Conservation (phyloP, 2,113 vertebrate genomes). For the Garra rufa region DNA sequence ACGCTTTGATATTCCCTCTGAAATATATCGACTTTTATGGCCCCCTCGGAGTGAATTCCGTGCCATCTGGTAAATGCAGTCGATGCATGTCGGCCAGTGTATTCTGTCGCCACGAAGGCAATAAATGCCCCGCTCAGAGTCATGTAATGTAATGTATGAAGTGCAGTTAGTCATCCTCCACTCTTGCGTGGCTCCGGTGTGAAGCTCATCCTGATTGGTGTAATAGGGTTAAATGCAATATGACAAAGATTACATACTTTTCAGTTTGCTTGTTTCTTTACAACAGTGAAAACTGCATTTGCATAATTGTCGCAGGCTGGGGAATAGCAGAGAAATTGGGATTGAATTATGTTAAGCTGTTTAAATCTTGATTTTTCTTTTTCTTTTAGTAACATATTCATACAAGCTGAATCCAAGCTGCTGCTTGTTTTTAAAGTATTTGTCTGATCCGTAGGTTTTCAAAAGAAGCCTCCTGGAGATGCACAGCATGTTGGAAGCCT, state of each 20-base stretch:
- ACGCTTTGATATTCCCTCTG: constrained; percentile 34
- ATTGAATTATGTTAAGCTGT: constrained; percentile 40
- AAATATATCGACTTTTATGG: constrained; percentile 23
- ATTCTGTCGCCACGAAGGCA: constrained; percentile 17
- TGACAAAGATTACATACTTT: constrained; percentile 3
- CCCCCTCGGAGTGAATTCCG: background rate
- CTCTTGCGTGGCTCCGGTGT: background rate
- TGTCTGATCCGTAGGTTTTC: constrained; percentile 6
- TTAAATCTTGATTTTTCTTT: constrained; percentile 26
- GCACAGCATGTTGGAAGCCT: background rate
- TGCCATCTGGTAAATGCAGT: constrained; percentile 28
- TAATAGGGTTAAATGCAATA: constrained; percentile 19
- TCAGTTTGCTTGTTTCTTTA: constrained; percentile 16
- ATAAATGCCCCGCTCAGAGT: constrained; percentile 6
- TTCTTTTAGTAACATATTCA: background rate
- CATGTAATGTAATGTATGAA: constrained; percentile 11
- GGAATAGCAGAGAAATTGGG: constrained; percentile 4
- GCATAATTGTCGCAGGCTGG: constrained; percentile 25
- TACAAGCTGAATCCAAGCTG: constrained; percentile 27
- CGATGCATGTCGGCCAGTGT: background rate
- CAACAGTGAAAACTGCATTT: constrained; percentile 35
- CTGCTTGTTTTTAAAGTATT: constrained; percentile 27
- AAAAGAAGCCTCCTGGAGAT: constrained; percentile 11
- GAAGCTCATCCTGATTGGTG: background rate
- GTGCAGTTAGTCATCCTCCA: background rate